phyloP scores from a whole-genome alignment of 2,797 vertebrate genomes.

The Poeciliopsis gracilis region DNA sequence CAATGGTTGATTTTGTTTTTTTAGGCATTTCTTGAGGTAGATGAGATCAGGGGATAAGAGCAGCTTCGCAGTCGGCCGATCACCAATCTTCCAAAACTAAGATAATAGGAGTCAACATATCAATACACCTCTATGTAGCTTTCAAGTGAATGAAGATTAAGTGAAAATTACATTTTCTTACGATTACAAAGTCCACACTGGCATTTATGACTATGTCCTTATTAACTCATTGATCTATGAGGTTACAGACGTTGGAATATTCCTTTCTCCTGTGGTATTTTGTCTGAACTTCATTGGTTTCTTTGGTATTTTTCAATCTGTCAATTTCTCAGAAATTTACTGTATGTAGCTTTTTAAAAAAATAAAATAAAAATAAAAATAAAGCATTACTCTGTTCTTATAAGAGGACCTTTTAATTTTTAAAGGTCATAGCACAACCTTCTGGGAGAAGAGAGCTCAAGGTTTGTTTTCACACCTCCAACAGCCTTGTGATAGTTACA shows the following conservation, averaged over 20 bases:
- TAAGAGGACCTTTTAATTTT: background rate
- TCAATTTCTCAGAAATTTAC: background rate
- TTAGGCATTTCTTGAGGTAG: no score
- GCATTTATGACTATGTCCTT: background rate
- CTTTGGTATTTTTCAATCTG: background rate
- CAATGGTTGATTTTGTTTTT: no score
- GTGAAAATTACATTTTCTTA: background rate
- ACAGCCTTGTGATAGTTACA: background rate
- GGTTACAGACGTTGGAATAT: background rate
- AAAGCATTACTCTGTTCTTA: background rate
- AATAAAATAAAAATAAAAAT: no score
- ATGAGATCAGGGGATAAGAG: no score
- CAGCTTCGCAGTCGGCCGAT: no score
- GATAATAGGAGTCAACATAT: no score
- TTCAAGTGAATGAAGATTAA: background rate
- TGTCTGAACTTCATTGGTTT: background rate
- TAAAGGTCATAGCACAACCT: background rate
- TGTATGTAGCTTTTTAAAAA: background rate
- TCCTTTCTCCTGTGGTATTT: background rate
- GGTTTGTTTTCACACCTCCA: background rate
- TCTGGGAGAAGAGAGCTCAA: background rate
- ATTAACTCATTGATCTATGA: background rate
- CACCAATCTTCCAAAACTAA: no score
- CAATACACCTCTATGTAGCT: background rate
- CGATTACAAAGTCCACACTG: background rate